Conservation (phyloP, 2,888 invertebrate genomes). For the Metopia argyrocephala region DNA sequence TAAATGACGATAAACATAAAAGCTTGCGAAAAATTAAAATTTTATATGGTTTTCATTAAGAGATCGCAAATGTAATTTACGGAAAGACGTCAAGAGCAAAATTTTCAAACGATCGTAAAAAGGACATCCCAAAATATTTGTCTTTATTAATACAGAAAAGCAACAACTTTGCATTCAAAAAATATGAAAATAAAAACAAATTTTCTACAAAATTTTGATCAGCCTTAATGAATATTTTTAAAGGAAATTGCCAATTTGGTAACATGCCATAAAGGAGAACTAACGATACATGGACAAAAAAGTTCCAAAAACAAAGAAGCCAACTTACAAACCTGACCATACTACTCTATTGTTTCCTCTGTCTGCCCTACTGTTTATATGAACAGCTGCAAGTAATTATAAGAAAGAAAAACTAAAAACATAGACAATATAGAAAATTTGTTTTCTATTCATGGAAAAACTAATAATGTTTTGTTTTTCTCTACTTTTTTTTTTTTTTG, state of each 20-base stretch:
- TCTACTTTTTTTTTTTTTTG: not conserved
- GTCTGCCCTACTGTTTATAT: not conserved
- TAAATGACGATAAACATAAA: too few relatives aligned
- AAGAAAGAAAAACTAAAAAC: not conserved
- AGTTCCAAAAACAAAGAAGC: not conserved
- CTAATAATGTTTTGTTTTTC: constrained; percentile 20
- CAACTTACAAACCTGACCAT: too few relatives aligned
- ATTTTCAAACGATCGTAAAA: too few relatives aligned
- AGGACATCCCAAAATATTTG: too few relatives aligned
- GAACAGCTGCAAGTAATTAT: constrained; percentile 36
- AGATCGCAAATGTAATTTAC: too few relatives aligned
- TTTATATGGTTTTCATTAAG: too few relatives aligned
- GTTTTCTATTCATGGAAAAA: constrained; percentile 4
- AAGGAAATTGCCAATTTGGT: constrained; percentile 15
- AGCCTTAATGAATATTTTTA: not conserved
- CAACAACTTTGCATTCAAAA: not conserved
- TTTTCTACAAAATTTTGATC: not conserved
- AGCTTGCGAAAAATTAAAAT: too few relatives aligned
- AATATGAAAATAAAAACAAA: not conserved
- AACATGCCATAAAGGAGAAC: constrained; percentile 9
- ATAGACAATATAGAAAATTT: constrained; percentile 24
- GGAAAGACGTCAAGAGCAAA: too few relatives aligned
- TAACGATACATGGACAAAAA: constrained; percentile 9
- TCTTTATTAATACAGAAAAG: too few relatives aligned
- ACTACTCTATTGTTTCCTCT: too few relatives aligned